Base-by-base conservation (phyloP, 1,140 invertebrate genomes). In the Pseudomyrmex gracilis region DNA sequence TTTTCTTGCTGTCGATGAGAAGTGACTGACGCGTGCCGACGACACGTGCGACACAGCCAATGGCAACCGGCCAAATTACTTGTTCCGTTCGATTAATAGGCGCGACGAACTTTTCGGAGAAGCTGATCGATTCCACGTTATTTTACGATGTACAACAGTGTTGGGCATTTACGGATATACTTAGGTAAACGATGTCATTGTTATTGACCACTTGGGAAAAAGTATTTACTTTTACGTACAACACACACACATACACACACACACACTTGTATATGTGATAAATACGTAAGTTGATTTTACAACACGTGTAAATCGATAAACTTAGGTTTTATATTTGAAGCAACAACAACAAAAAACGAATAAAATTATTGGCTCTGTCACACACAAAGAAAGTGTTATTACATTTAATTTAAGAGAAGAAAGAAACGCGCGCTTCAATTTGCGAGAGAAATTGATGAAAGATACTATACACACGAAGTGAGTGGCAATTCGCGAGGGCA, bases 161-260 rank as follows among this genome's bases (percentile, higher is more conserved):
- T 80, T 71, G 76, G 66, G 66, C 76, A 58, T 71, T 80, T 51
- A 58, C 66, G 43, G 43, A 70, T 78, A 49, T 34, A 68, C 2
- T 70, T 80, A 49, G 43, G 3, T 47, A 47, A 68, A 78, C 34
- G 24, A 77, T 51, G 17, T 34, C 34, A 34, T 34, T 34, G 10
- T 80, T 80, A 71, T 80, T 70, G 66, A 47, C 51, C 53, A 71
- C 53, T 51, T 51, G 49, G 10, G 9, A 15, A 34, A 34, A 34
- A 34, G 7, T 34, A 34, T 34, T 34, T 34, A 34, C 34, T 34
- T 34, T 34, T 34, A 34, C 34, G 34, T 34, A 34, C 34, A 34
- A 34, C 4, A 34, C 4, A 34, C 34, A 34, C 5, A 34, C 5
- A 34, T 0, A 34, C 5, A 34, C 34, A 34, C 5, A 34, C 34